Conservation (phyloP, 1,140 invertebrate species). For the Ceratosolen fusciceps region DNA sequence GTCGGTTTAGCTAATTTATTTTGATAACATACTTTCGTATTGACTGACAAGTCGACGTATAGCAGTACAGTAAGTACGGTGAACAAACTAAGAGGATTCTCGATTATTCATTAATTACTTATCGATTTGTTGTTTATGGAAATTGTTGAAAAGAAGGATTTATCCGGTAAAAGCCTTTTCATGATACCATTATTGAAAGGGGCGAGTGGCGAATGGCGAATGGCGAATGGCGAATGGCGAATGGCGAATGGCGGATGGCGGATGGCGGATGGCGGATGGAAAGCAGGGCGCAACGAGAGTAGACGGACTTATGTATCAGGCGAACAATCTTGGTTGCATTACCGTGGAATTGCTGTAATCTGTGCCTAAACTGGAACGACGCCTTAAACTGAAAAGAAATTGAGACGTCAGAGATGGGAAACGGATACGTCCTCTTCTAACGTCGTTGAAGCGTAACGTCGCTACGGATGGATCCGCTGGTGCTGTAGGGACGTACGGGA, state of each 20-base stretch:
- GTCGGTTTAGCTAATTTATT: no score
- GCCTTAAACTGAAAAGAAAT: conserved; percentile 13
- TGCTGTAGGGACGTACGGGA: background rate
- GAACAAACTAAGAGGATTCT: no score
- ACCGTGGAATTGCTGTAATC: conserved; percentile 10
- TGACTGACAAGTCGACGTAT: no score
- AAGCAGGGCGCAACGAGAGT: background rate
- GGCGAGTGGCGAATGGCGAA: no score
- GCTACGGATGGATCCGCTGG: background rate
- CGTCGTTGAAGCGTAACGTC: background rate
- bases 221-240: no score
- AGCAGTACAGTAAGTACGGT: no score
- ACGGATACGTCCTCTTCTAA: background rate
- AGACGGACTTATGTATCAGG: background rate
- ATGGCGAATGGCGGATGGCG: no score
- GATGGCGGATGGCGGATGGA: no score
- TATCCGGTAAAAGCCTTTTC: conserved; percentile 1
- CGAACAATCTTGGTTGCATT: conserved; percentile 11
- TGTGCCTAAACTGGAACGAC: conserved; percentile 13
- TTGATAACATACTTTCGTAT: no score
- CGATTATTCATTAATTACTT: background rate
- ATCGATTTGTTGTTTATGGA: no score
- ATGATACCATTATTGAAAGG: conserved; percentile 1
- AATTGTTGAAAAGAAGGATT: background rate
- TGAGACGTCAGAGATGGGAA: background rate